phyloP scores from a whole-genome alignment of 2,113 vertebrate species.

The Cairina moschata region DNA sequence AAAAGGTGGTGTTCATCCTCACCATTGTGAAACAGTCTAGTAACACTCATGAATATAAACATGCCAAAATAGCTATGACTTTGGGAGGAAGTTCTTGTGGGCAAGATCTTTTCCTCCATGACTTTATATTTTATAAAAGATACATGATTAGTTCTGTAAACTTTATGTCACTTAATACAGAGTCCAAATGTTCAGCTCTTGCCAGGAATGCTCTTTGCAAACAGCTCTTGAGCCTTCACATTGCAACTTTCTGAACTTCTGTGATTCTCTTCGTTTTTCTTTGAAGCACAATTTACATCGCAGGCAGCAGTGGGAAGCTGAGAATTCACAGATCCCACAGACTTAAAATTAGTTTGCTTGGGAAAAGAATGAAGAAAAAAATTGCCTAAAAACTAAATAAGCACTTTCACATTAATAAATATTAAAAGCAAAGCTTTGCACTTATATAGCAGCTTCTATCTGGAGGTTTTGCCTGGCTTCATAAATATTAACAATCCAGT shows the following conservation, averaged over 20 bases:
- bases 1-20: background rate
- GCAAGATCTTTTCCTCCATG: background rate
- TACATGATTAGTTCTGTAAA: background rate
- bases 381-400: slow-evolving; percentile 28
- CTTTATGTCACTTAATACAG: background rate
- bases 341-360: slow-evolving; percentile 25
- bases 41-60: background rate
- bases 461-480: slow-evolving; percentile 20
- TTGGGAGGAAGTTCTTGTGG: background rate
- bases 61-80: background rate
- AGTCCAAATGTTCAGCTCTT: background rate
- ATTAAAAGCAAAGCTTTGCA: slow-evolving; percentile 46
- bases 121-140: background rate
- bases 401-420: slow-evolving; percentile 53
- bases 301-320: background rate
- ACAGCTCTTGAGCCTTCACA: background rate
- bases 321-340: slow-evolving; percentile 7
- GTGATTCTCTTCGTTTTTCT: background rate
- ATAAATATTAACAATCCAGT: slow-evolving; percentile 57
- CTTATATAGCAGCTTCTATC: slow-evolving; percentile 21
- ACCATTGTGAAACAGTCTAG: background rate
- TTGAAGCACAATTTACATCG: background rate
- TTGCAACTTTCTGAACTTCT: background rate
- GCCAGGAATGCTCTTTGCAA: background rate
- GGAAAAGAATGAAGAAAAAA: slow-evolving; percentile 14